A percentile compares a stretch with the other conserved stretches of the same genome.
phyloP scores from a whole-genome alignment of 2,888 invertebrate genomes.

The Drosophila rubida region DNA sequence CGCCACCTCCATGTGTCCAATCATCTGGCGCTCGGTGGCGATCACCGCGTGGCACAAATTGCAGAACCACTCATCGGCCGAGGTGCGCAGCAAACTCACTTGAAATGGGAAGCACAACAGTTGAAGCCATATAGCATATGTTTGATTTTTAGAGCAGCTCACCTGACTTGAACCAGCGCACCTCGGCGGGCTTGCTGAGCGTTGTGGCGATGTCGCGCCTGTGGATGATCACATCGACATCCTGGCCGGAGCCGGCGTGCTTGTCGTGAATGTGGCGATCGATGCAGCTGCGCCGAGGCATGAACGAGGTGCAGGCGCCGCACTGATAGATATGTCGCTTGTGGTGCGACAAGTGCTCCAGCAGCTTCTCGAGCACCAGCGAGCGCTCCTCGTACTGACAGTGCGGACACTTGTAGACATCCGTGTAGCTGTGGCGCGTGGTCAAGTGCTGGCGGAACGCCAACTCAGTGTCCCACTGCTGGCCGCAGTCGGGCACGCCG shows the following conservation, averaged over 20 bases:
- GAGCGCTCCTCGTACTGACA: background rate
- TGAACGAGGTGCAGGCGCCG: constrained; percentile 88
- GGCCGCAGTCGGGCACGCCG: constrained; percentile 84
- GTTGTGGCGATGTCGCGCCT: constrained; percentile 42
- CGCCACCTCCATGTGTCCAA: background rate
- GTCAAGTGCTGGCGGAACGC: constrained; percentile 38
- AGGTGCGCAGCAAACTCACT: background rate
- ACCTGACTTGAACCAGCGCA: constrained; percentile 49
- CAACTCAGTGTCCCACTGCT: constrained; percentile 25
- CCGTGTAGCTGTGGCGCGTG: constrained; percentile 14
- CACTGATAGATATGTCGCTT: constrained; percentile 90
- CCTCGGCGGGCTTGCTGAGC: background rate
- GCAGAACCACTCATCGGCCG: constrained; percentile 38
- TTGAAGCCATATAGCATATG: too few relatives aligned
- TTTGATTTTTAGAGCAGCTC: constrained; percentile 21
- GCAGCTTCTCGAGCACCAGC: constrained; percentile 81
- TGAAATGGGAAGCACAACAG: background rate
- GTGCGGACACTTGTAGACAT: constrained; percentile 35
- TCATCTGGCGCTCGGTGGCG: background rate
- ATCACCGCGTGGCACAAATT: constrained; percentile 38
- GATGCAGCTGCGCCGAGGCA: constrained; percentile 87
- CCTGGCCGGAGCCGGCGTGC: constrained; percentile 84
- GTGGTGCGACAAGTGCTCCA: constrained; percentile 91
- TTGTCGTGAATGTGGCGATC: constrained; percentile 88
- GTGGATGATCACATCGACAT: constrained; percentile 63